Evolutionary conservation across 2,797 vertebrate species (phyloP), one percentile per base, ranked within the genome.

Genomic region (Aeoliscus strigatus): DNA sequence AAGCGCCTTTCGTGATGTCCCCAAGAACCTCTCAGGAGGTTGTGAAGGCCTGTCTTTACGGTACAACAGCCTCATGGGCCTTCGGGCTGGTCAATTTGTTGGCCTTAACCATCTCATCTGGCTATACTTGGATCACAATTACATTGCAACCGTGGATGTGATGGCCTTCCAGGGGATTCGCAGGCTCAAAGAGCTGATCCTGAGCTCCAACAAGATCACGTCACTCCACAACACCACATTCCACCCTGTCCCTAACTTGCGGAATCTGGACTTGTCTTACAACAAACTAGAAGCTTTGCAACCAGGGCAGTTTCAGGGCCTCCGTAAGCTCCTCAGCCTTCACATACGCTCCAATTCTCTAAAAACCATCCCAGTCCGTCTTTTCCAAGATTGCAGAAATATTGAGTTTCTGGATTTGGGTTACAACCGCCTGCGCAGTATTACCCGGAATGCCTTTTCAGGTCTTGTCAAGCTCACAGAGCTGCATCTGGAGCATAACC

Each of bases 71-170:
- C 89, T 98, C 77, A 90, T 91, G 68, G 90, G 82, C 83, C 92
- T 98, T 23, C 87, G 91, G 61, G 81, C 91, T 12, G 87, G 90
- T 73, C 96, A 98, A 86, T 98, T 98, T 32, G 90, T 93, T 0
- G 91, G 92, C 68, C 91, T 98, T 60, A 87, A 91, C 52, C 96
- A 98, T 77, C 91, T 98, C 38, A 91, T 96, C 24, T 98, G 96
- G 96, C 90, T 98, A 27, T 98, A 98, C 79, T 91, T 98, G 2
- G 96, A 98, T 87, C 96, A 98, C 61, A 98, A 98, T 60, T 97
- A 97, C 81, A 93, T 98, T 79, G 88, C 62, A 33, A 77, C 74
- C 0, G 93, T 98, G 81, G 94, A 98, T 3, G 90, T 90, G 68
- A 90, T 93, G 27, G 93, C 96, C 0, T 94, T 98, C 73, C 92